phyloP scores from a whole-genome alignment of 2,888 invertebrate species.

The Gibbula magus region DNA sequence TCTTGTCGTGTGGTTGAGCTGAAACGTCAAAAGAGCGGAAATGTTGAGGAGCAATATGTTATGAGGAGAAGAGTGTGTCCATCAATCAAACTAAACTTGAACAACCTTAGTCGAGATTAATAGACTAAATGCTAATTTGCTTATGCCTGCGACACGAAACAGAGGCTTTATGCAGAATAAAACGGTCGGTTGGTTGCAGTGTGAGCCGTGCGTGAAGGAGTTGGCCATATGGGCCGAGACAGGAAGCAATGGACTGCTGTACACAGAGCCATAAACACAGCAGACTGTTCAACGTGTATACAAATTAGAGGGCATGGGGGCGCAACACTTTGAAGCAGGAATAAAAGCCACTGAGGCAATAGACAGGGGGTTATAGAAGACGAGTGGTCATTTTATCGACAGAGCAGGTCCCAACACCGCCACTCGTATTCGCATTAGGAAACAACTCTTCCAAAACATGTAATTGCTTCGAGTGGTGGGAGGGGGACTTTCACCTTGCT shows the following conservation, averaged over 20 bases:
- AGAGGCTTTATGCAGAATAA: not conserved
- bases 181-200: not conserved
- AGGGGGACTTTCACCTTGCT: no score
- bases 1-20: no score
- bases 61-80: not conserved
- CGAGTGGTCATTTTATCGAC: no score
- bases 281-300: not conserved
- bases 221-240: not conserved
- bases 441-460: no score
- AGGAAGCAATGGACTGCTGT: not conserved
- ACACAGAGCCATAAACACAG: not conserved
- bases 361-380: no score
- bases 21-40: no score
- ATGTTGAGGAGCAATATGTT: no score
- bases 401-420: no score
- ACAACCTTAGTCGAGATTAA: not conserved
- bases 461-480: no score
- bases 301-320: not conserved
- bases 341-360: no score
- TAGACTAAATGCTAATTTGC: slow-evolving; percentile 1
- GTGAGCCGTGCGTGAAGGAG: not conserved
- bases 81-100: not conserved
- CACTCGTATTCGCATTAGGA: no score
- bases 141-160: not conserved
- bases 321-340: no score